Base-by-base conservation (phyloP, 2,113 vertebrate genomes). In the Hassar affinis region DNA sequence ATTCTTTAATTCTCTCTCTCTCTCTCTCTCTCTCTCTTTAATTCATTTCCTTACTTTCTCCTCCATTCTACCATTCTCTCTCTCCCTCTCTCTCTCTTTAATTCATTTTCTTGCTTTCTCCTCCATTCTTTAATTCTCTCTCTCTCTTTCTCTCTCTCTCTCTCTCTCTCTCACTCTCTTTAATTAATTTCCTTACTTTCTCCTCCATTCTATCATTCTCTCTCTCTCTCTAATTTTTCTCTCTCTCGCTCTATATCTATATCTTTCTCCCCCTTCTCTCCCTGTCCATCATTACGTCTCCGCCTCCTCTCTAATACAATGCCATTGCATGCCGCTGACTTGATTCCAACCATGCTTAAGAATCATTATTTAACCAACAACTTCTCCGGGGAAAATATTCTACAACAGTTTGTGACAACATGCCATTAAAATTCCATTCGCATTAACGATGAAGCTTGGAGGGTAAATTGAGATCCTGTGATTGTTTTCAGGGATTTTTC, bases 261-360 rank as follows among this genome's bases (percentile, higher is more conserved):
- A 42, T 42, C 38, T 42, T 3, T 42, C 38, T 42, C 38, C 38
- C 38, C 38, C 38, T 42, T 42, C 38, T 42, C 38, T 10, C 9
- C 20, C 51, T 49, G n/a, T 64, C 79, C 20, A 33, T 68, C 38
- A 33, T 7, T 45, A 15, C 54, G 30, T 35, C 8, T 49, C 22
- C 10, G 22, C 25, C 51, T 57, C 25, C 38, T 10, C 38, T 35
- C 51, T 35, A 56, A 76, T 54, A 33, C 51, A 76, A 27, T 76
- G 71, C n/a, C n/a, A 52, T 51, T 75, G 10, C 49, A 4, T n/a
- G 47, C 38, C 6, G 27, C 61, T 57, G 57, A 79, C 42, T 27
- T 20, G 59, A 79, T 64, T 61, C 61, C 38, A 64, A 64, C n/a
- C 49, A 27, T 51, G 59, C 59, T 49, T 64, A 62, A 62, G 27